Evolutionary conservation across 2,888 invertebrate species (phyloP).

Genomic region (Autographa gamma): DNA sequence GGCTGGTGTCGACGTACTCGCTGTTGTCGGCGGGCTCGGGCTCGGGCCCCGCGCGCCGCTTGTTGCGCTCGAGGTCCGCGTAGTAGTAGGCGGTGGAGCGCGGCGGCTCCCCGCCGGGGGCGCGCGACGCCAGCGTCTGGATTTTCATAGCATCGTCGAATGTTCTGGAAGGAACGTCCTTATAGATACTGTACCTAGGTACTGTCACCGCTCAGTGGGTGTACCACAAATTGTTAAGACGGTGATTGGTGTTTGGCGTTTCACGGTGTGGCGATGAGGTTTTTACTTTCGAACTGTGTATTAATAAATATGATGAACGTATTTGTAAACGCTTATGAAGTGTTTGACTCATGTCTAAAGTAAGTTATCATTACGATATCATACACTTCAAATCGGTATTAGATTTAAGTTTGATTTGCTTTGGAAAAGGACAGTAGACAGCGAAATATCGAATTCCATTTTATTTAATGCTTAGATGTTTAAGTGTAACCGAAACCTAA

Average conservation of each 20-base stretch:
- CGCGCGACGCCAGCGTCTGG: constrained; percentile 73
- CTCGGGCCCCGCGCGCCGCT: constrained; percentile 68
- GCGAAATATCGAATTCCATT: too few species aligned
- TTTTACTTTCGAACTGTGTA: neutral
- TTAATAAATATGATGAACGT: too few species aligned
- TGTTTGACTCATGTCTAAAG: too few species aligned
- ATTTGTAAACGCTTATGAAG: too few species aligned
- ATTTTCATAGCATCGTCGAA: constrained; percentile 58
- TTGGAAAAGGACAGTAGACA: too few species aligned
- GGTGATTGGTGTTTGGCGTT: constrained; percentile 16
- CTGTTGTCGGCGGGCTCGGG: constrained; percentile 81
- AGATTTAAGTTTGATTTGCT: too few species aligned
- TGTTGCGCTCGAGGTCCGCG: constrained; percentile 88
- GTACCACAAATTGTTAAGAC: too few species aligned
- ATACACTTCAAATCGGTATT: too few species aligned
- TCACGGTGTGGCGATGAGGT: constrained; percentile 20
- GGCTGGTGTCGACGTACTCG: constrained; percentile 78
- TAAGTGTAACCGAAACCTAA: too few species aligned
- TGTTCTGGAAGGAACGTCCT: neutral
- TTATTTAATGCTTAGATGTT: too few species aligned
- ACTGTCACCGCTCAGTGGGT: too few species aligned
- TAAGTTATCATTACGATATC: too few species aligned
- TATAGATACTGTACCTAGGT: neutral
- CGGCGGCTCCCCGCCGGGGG: constrained; percentile 87
- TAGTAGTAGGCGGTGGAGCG: constrained; percentile 90